These are phyloP conservation scores for Teleiodes luculella DNA, from an alignment of 2,888 invertebrate genomes.

Conservation along the genomic window DNA sequence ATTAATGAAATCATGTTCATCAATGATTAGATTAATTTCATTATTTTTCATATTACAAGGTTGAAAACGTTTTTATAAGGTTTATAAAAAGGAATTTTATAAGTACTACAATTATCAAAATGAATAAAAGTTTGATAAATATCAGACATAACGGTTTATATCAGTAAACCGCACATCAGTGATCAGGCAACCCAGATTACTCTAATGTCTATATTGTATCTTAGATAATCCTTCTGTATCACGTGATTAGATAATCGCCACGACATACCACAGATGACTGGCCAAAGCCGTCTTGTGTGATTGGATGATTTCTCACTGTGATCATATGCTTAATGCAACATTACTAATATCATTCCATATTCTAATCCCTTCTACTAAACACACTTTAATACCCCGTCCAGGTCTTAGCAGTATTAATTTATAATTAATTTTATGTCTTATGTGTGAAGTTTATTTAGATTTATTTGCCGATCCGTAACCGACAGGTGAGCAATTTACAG, in stretches of 20 bases:
- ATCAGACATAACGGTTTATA: too few species aligned
- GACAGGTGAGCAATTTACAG: conserved; percentile 49
- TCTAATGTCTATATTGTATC: background rate
- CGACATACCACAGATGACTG: background rate
- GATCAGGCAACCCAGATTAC: too few species aligned
- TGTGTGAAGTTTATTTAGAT: conserved; percentile 44
- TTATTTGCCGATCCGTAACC: conserved; percentile 55
- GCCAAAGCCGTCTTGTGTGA: background rate
- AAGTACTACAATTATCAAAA: too few species aligned
- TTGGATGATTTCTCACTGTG: background rate
- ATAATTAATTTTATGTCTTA: conserved; percentile 20
- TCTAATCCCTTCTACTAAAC: background rate
- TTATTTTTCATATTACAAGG: too few species aligned
- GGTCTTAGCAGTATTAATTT: conserved; percentile 22
- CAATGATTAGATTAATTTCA: too few species aligned
- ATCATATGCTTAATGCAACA: background rate
- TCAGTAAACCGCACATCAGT: background rate
- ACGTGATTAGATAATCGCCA: background rate
- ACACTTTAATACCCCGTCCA: conserved; percentile 2
- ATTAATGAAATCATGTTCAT: too few species aligned
- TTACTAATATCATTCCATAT: background rate
- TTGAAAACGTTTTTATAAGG: too few species aligned
- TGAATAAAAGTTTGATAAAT: too few species aligned
- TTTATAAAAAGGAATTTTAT: too few species aligned
- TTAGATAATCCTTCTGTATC: background rate